Evolutionary conservation across 2,797 vertebrate species (phyloP), one percentile per base, ranked within the genome.

Genomic region (Orientallactaga sibirica): DNA sequence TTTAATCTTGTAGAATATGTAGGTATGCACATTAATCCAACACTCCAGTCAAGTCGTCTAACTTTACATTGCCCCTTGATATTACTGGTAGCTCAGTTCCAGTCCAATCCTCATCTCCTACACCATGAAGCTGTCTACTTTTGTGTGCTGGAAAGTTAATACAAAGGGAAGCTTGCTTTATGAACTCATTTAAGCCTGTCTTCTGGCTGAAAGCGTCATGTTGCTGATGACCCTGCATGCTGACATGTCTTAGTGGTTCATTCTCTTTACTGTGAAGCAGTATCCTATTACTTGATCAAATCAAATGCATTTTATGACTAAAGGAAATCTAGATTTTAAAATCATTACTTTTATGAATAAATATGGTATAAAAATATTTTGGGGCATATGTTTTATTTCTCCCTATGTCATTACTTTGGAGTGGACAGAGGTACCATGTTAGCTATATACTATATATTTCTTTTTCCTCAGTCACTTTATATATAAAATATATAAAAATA

Each of bases 311-410:
- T 89, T 43, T 70, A 61, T 15, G 37, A 0, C n/a, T 78, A 64
- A 77, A 48, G 25, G 10, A 20, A 2, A 64, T 33, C 11, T 62
- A 64, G n/a, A 7, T 24, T 71, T 66, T 92, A 37, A 80, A 83
- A 78, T 20, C 43, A 62, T 14, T 52, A 41, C 5, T 82, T 85
- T 70, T 66, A 76, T 80, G 7, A 83, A 92, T 48, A 73, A 96
- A 82, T 22, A 55, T 87, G 16, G 91, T 58, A 92, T 19, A 73
- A 67, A 41, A 5, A 79, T 18, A 80, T 70, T 55, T 76, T 78
- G 37, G 3, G 41, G 66, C 7, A 64, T 6, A 24, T 22, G n/a
- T 41, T 19, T 88, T 88, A 76, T 76, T 86, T 58, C 88, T 22
- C 86, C 43, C 81, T 55, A 14, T n/a, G 52, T 33, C 77, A 66